Evolutionary conservation across 1,140 invertebrate species (phyloP).

Genomic region (Delia radicum): DNA sequence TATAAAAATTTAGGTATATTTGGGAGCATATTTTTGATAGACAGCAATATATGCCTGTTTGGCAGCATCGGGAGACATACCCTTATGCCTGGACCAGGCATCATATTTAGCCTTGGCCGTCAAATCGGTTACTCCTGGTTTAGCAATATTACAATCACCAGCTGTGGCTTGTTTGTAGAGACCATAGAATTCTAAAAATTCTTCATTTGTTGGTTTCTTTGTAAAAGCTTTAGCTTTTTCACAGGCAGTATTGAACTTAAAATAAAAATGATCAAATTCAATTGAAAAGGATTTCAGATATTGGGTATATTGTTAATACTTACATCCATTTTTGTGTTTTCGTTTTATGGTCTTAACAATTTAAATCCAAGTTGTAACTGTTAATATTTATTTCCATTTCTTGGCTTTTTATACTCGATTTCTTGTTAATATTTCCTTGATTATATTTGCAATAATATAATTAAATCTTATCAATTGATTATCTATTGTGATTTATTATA

Average conservation of each 20-base stretch:
- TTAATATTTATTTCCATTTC: background rate
- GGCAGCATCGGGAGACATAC: conserved; percentile 74
- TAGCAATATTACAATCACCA: conserved; percentile 65
- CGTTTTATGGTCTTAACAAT: background rate
- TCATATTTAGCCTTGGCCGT: conserved; percentile 97
- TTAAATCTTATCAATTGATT: conserved; percentile 1
- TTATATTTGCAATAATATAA: background rate
- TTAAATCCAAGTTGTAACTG: background rate
- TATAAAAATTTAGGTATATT: conserved; percentile 36
- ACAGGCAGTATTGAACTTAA: conserved; percentile 75
- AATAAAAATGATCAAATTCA: background rate
- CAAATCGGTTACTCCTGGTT: conserved; percentile 63
- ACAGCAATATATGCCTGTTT: conserved; percentile 81
- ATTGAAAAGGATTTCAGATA: background rate
- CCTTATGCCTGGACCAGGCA: conserved; percentile 83
- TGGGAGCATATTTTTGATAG: conserved; percentile 65
- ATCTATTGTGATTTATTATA: background rate
- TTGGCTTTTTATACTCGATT: background rate
- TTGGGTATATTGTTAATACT: background rate
- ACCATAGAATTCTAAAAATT: conserved; percentile 83
- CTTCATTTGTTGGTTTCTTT: conserved; percentile 75
- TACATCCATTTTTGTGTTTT: conserved; percentile 25
- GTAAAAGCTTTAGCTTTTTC: conserved; percentile 78
- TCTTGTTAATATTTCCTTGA: background rate
- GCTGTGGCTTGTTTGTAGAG: conserved; percentile 85